A percentile compares a stretch with the other conserved stretches of the same genome.
Conservation (phyloP, 2,888 invertebrate species). For the Lagria hirta region DNA sequence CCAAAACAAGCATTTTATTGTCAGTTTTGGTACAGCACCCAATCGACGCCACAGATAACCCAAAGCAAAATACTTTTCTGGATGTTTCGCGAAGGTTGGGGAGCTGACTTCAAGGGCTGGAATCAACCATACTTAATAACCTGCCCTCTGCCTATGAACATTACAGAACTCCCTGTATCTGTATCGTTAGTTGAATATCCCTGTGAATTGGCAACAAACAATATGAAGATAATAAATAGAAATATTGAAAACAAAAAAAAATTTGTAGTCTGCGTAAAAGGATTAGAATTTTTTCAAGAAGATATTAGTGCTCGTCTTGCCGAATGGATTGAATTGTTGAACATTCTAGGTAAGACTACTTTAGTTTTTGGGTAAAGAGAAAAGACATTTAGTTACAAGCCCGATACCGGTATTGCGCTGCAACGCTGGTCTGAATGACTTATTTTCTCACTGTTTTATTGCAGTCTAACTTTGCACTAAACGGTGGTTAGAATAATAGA, state of each 20-base stretch:
- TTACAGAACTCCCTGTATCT: conserved; percentile 60
- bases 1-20: conserved; percentile 1
- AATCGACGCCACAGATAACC: conserved; percentile 71
- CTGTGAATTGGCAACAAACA: conserved; percentile 79
- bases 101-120: conserved; percentile 80
- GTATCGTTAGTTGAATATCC: conserved; percentile 79
- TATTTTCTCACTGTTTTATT: not conserved
- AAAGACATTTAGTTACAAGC: not conserved
- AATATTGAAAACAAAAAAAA: conserved; percentile 68
- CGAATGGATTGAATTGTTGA: conserved; percentile 87
- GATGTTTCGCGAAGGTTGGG: conserved; percentile 87
- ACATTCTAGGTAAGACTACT: conserved; percentile 63
- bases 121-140: conserved; percentile 85
- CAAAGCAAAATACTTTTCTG: conserved; percentile 82
- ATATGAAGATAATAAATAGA: conserved; percentile 74
- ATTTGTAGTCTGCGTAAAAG: conserved; percentile 89
- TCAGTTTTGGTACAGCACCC: conserved; percentile 80
- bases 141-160: conserved; percentile 69
- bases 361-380: not conserved
- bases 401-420: no score
- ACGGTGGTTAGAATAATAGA: not conserved
- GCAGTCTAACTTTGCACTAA: not conserved
- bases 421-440: not conserved
- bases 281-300: conserved; percentile 79
- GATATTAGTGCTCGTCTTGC: conserved; percentile 80